A percentile compares a stretch with the other conserved stretches of the same genome.
Evolutionary conservation across 1,140 invertebrate genomes (phyloP).

Genomic region (Pachypeltis micranthus): DNA sequence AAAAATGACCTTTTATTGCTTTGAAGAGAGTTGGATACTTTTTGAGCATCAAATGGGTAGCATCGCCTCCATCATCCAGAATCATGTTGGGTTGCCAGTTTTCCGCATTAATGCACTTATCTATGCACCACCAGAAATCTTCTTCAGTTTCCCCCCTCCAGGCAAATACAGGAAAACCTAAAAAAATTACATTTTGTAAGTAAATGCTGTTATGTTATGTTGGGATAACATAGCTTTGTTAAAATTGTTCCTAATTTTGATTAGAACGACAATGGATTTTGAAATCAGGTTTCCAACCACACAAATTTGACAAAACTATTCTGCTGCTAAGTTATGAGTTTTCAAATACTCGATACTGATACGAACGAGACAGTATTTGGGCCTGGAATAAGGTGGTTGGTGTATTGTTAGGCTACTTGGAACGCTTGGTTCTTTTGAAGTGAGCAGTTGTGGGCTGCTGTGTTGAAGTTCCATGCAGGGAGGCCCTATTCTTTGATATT

Average conservation of each 20-base stretch:
- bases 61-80: conserved; percentile 93
- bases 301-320: too few relatives aligned
- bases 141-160: conserved; percentile 95
- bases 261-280: not conserved
- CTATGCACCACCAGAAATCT: conserved; percentile 99
- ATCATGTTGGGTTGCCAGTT: conserved; percentile 99
- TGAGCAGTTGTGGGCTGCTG: too few relatives aligned
- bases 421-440: too few relatives aligned
- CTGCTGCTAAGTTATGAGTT: too few relatives aligned
- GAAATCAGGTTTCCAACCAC: too few relatives aligned
- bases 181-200: too few relatives aligned
- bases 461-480: too few relatives aligned
- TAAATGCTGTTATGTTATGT: not conserved
- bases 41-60: conserved; percentile 92
- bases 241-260: not conserved
- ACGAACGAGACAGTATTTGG: too few relatives aligned
- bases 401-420: too few relatives aligned
- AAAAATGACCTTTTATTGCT: conserved; percentile 89
- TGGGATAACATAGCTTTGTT: not conserved
- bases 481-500: too few relatives aligned
- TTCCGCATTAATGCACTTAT: conserved; percentile 81
- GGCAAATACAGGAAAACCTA: conserved; percentile 76
- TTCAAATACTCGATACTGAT: too few relatives aligned
- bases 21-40: conserved; percentile 93
- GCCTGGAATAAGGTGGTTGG: too few relatives aligned